Evolutionary conservation across 1,140 invertebrate genomes (phyloP), one percentile per base, ranked within the genome.

Genomic region (Leucophenga varia): DNA sequence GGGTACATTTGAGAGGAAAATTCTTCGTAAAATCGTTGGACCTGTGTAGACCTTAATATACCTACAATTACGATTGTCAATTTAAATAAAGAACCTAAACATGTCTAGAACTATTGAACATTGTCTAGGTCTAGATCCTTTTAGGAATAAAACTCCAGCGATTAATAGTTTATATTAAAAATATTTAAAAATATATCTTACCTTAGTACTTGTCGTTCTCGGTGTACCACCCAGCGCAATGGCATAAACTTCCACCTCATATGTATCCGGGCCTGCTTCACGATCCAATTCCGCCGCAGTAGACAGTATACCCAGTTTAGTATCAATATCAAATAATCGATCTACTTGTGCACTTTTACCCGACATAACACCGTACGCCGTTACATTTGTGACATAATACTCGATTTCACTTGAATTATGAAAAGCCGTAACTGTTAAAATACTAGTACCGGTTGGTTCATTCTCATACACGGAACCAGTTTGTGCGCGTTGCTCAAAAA

Each of bases 331-430:
- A 72, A 98, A 93, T 44, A 92, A 80, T 57, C 88, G 83, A 69
- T 91, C 88, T 52, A 89, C 86, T 75, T 89, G 87, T 2, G 43
- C 35, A 18, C 19, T 32, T 41, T 21, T 30, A 19, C 10, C 47
- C 36, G 0, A 13, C 9, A 5, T 35, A 12, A 78, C 79, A 42
- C 85, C 87, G 49, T 80, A 82, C 67, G 83, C 83, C 30, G 93
- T 93, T 67, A 93, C 87, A 77, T 93, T 95, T 43, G 91, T 90
- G 67, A 96, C 88, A 77, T 92, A 96, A 79, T 94, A 96, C 69
- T 94, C 91, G 59, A 95, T 80, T 49, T 86, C 86, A 34, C 78
- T 77, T 6, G 77, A 75, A 37, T 55, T 57, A 57, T 80, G 78
- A 22, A 82, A 79, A 46, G 90, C 91, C 20, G 78, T 83, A 43